Evolutionary conservation across 2,888 invertebrate species (phyloP).

Genomic region (Tipula helvola): DNA sequence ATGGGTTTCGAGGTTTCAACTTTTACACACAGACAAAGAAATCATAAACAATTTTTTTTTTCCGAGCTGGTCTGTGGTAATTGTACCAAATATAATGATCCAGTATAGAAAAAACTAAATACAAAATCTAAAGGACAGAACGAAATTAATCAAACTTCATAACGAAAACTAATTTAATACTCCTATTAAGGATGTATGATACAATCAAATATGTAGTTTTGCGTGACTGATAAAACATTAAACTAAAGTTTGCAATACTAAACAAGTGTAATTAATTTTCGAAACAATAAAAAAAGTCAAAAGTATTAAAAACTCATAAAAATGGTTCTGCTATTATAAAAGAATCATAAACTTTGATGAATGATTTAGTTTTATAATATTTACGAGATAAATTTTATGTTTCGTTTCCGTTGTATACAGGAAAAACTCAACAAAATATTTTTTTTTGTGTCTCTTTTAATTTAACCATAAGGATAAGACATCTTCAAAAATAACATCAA

Average conservation of each 20-base stretch:
- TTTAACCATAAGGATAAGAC: neutral
- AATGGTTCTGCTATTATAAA: neutral
- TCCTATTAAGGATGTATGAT: no score
- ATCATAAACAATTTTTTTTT: no score
- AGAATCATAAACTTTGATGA: neutral
- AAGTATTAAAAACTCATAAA: neutral
- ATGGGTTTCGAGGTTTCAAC: no score
- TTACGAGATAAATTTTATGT: neutral
- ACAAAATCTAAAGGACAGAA: no score
- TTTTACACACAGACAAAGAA: no score
- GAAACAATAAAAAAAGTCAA: neutral
- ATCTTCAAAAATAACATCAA: neutral
- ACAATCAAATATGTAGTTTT: neutral
- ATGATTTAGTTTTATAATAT: neutral
- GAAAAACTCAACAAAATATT: neutral
- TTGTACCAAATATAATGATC: no score
- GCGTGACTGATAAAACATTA: neutral
- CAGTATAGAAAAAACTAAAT: no score
- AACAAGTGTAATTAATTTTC: neutral
- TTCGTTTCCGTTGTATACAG: neutral
- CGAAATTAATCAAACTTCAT: no score
- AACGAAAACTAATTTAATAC: no score
- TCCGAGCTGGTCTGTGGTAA: no score
- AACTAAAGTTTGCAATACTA: neutral
- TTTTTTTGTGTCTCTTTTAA: neutral